Evolutionary conservation across 2,113 vertebrate species (phyloP).

Genomic region (Gymnarchus niloticus): DNA sequence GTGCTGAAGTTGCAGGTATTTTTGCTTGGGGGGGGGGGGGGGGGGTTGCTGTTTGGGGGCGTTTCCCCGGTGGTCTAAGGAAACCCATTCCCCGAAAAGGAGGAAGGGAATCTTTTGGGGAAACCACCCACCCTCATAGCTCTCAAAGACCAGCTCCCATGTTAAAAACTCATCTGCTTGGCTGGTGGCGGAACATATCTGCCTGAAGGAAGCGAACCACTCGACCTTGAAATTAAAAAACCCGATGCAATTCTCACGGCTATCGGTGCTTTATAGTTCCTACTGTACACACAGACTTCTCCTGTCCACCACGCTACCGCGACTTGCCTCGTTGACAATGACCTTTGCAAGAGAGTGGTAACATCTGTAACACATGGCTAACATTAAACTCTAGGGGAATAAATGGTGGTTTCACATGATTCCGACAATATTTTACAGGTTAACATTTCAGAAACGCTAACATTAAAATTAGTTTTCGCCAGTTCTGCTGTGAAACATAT

Average conservation of each 20-base stretch:
- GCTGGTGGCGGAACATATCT: too few relatives aligned
- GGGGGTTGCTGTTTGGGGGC: background rate
- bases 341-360: constrained; percentile 5
- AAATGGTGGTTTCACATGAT: too few relatives aligned
- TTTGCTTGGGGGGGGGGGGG: background rate
- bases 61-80: background rate
- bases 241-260: constrained; percentile 19
- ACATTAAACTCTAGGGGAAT: background rate
- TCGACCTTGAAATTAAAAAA: constrained; percentile 44
- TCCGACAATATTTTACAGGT: too few relatives aligned
- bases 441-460: too few relatives aligned
- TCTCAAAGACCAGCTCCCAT: background rate
- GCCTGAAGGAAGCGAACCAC: constrained; percentile 26
- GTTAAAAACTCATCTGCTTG: background rate
- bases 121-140: too few relatives aligned
- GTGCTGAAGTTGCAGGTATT: background rate
- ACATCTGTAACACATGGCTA: background rate
- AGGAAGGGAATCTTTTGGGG: background rate
- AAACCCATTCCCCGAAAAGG: background rate
- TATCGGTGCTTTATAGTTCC: background rate
- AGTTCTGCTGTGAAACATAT: too few relatives aligned
- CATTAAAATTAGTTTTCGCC: too few relatives aligned
- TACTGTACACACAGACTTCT: background rate
- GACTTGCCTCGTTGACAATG: background rate
- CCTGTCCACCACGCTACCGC: background rate